Percentiles rank a stretch among this genome's conserved stretches.
Conservation (phyloP, 2,113 vertebrate genomes). For the Tricholaema leucomelas region DNA sequence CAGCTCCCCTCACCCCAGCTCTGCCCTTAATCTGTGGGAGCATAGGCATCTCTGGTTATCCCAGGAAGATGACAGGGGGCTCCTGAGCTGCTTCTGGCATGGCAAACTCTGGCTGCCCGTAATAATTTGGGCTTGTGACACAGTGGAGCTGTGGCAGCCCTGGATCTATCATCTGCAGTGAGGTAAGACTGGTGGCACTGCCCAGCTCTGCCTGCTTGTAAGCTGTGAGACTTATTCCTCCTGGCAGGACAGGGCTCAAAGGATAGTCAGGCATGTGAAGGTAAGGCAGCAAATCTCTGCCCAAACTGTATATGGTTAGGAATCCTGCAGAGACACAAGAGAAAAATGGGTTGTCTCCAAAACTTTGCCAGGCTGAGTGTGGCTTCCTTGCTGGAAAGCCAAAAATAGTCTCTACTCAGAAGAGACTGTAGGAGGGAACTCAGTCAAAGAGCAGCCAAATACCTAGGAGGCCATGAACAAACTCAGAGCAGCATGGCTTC, state of each 20-base stretch:
- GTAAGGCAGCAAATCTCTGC: background rate
- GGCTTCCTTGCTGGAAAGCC: conserved; percentile 28
- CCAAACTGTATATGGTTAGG: fast-evolving
- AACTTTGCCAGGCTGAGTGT: background rate
- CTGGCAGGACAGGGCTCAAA: fast-evolving
- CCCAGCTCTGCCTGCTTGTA: background rate
- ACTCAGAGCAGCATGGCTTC: background rate
- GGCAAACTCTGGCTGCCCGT: background rate
- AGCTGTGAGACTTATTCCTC: fast-evolving
- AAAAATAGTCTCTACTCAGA: conserved; percentile 52
- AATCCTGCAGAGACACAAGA: background rate
- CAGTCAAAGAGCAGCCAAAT: background rate
- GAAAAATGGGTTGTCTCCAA: background rate
- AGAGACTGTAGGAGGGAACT: conserved; percentile 29
- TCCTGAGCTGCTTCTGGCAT: background rate
- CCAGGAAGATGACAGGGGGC: background rate
- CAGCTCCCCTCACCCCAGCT: background rate
- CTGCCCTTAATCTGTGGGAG: background rate
- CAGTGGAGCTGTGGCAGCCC: background rate
- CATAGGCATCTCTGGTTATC: background rate
- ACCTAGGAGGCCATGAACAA: background rate
- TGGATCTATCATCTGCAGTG: fast-evolving
- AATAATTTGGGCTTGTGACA: background rate
- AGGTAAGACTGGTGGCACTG: background rate
- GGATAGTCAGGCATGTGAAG: background rate